Base-by-base conservation (phyloP, 2,113 vertebrate species). In the Sterrhoptilus dennistouni region DNA sequence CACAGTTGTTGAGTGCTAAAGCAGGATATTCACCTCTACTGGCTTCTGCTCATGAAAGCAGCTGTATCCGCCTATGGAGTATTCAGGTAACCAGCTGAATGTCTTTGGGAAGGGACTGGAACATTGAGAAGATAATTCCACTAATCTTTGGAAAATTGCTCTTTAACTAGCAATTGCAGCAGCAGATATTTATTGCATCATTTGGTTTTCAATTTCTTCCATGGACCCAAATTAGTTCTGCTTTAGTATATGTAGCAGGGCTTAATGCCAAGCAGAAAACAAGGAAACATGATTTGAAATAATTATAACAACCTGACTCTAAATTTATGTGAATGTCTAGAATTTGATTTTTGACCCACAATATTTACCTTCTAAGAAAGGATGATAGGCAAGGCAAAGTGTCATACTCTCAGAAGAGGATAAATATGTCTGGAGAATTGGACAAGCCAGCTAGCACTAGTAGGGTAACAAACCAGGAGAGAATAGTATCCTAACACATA, bases 21-120 rank as follows among this genome's bases (percentile, higher is more conserved):
- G n/a, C 23, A n/a, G 60, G 45, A 85, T 17, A 25, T 18, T 54
- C 94, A 59, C 97, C 97, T 5, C 1, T 98, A 29, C 53, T 98
- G 29, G 97, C 89, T 72, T 97, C 98, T 52, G 97, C 97, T 36
- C 98, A 98, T 49, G 97, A 97, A 83, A 96, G 97, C 2, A 97
- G 98, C 44, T 97, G 90, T 66, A 96, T 98, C 49, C 97, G 94
- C 65, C 40, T 98, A 4, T 98, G 98, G 98, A 97, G 57, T 14
- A n/a, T 95, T 71, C 95, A 94, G 97, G 98, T 98, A 92, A 69
- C 14, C 74, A n/a, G 29, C 28, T 79, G 54, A 44, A 33, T 33
- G 11, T 76, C 65, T 92, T 83, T 76, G 49, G 36, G 49, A 54
- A 56, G 60, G 27, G n/a, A 79, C 42, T 63, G 56, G 38, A 49